Evolutionary conservation across 2,888 invertebrate species (phyloP).

Genomic region (Caradrina clavipalpis): DNA sequence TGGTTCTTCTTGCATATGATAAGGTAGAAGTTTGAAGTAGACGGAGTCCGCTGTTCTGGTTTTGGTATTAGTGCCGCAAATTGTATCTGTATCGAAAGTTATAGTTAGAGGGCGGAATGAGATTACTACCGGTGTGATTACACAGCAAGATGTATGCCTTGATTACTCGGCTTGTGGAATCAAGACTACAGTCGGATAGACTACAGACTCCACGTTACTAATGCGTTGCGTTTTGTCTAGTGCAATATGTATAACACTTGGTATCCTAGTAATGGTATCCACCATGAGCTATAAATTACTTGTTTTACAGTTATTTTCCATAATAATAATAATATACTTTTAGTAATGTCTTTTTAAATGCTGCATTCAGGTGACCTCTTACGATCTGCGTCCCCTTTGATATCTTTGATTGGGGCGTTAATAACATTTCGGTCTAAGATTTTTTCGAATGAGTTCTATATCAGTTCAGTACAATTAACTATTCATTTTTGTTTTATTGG

Average conservation of each 20-base stretch:
- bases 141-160: too few relatives aligned
- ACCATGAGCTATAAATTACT: too few relatives aligned
- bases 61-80: conserved; percentile 20
- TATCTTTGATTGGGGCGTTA: neutral
- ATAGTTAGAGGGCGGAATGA: neutral
- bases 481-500: neutral
- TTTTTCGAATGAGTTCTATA: neutral
- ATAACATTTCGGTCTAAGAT: neutral
- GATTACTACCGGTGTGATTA: neutral
- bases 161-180: too few relatives aligned
- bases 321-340: too few relatives aligned
- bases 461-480: neutral
- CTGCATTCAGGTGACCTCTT: neutral
- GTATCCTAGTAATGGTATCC: too few relatives aligned
- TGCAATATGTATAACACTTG: neutral
- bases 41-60: conserved; percentile 22
- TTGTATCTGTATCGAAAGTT: conserved; percentile 39
- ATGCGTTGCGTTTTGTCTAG: neutral
- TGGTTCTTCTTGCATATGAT: conserved; percentile 6
- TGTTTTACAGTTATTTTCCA: too few relatives aligned
- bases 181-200: neutral
- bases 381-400: neutral
- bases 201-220: neutral
- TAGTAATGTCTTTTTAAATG: neutral
- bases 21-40: conserved; percentile 34